Base-by-base conservation (phyloP, 2,113 vertebrate genomes). In the Grallaria varia region DNA sequence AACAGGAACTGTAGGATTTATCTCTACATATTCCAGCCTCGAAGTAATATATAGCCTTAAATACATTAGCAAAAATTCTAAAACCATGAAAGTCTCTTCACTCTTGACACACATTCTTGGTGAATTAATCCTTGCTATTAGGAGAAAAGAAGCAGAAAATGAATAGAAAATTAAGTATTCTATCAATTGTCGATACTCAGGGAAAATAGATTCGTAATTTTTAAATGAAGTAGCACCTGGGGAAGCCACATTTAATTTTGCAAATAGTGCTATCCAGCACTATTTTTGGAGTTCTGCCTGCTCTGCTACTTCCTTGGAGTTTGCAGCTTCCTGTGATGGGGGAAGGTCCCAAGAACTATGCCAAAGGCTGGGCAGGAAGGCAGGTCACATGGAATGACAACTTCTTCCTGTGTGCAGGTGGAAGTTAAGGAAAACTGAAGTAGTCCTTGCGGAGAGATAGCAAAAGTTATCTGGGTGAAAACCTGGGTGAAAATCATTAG, bases 151-250 rank as follows among this genome's bases (percentile, higher is more conserved):
- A 25, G 2, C 13, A 42, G 42, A 50, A 40, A 76, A 60, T 25
- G 49, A 68, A 35, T 8, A 42, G 28, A 49, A 89, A 74, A 69
- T 50, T 49, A 59, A 77, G 67, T 18, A 55, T 45, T 21, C 20
- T 9, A 47, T 8, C 17, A 64, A 52, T 14, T 44, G 3, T 40
- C 55, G 31, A 8, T 37, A 58, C 15, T 27, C 31, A 30, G 16
- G 37, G 1, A 39, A 92, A 89, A 86, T 6, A 53, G 5, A 39
- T 53, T n/a, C 0, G 0, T 62, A 45, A 37, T 1, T 4, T 69
- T 56, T 28, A 67, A 62, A 66, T 14, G 42, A 75, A 82, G 18
- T 21, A 76, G 27, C 22, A 37, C 3, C 2, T 42, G 6, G 19
- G 10, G 24, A 45, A 73, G 20, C 10, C 39, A 31, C 8, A 16